Evolutionary conservation across 2,888 invertebrate species (phyloP).

Genomic region (Altica lythri): DNA sequence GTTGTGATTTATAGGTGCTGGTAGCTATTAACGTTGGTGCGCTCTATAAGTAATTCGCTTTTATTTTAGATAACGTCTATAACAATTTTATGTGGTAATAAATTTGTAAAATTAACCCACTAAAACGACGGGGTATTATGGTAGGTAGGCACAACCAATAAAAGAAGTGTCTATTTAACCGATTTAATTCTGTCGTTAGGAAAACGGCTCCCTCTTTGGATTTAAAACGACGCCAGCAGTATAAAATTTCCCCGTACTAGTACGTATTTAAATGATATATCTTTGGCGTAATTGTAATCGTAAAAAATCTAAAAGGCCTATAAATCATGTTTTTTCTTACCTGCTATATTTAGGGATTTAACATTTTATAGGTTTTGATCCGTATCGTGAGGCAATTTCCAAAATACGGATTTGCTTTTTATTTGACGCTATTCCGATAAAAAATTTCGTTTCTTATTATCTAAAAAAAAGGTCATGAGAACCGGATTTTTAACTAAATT

Average conservation of each 20-base stretch:
- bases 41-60: constrained; percentile 35
- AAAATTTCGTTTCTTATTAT: too few species aligned
- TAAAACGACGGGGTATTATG: constrained; percentile 44
- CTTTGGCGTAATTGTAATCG: constrained; percentile 30
- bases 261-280: constrained; percentile 39
- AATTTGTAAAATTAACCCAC: constrained; percentile 48
- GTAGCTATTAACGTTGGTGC: constrained; percentile 21
- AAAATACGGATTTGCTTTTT: constrained; percentile 3
- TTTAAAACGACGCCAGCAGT: constrained; percentile 44
- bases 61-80: constrained; percentile 41
- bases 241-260: constrained; percentile 48
- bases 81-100: constrained; percentile 44
- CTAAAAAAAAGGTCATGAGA: too few species aligned
- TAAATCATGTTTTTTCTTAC: constrained; percentile 28
- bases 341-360: constrained; percentile 20
- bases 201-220: constrained; percentile 40
- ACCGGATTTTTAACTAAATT: too few species aligned
- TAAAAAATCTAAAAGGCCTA: constrained; percentile 23
- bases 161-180: constrained; percentile 49
- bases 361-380: constrained; percentile 3
- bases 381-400: constrained; percentile 1
- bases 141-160: constrained; percentile 44
- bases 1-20: constrained; percentile 35
- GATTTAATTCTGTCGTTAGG: constrained; percentile 52
- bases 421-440: too few species aligned